These are phyloP conservation scores for Drosophila bocki DNA, from an alignment of 1,140 invertebrate genomes.

Conservation along the genomic window DNA sequence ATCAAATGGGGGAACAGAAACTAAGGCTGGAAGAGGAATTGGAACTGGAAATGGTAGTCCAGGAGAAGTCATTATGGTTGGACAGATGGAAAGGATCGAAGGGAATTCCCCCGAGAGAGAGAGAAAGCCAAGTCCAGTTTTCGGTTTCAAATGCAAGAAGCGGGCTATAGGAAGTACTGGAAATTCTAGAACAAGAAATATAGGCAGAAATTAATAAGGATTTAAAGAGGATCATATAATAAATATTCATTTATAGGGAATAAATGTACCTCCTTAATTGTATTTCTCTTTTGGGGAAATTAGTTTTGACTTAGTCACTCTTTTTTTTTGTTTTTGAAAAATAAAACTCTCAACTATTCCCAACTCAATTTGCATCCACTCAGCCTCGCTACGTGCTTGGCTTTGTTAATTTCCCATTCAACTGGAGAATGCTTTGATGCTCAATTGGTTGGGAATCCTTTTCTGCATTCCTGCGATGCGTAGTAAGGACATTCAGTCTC, in stretches of 20 bases:
- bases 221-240: not conserved
- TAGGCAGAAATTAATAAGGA: too few species aligned
- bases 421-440: conserved; percentile 1
- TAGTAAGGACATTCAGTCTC: conserved; percentile 1
- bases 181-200: not conserved
- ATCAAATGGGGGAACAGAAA: conserved; percentile 21
- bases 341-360: not conserved
- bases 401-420: conserved; percentile 1
- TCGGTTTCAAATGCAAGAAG: not conserved
- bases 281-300: not conserved
- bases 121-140: not conserved
- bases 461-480: conserved; percentile 12
- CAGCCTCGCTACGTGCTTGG: not conserved
- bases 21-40: not conserved
- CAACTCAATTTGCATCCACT: not conserved
- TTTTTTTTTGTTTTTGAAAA: too few species aligned
- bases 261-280: not conserved
- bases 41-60: conserved; percentile 13
- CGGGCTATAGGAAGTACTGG: not conserved
- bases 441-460: conserved; percentile 16
- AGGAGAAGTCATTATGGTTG: conserved; percentile 14
- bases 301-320: not conserved
- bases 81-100: conserved; percentile 16
- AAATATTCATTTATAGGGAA: not conserved
- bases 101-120: conserved; percentile 5